Evolutionary conservation across 2,797 vertebrate genomes (phyloP), one percentile per base, ranked within the genome.

Genomic region (Buceros bicornis): DNA sequence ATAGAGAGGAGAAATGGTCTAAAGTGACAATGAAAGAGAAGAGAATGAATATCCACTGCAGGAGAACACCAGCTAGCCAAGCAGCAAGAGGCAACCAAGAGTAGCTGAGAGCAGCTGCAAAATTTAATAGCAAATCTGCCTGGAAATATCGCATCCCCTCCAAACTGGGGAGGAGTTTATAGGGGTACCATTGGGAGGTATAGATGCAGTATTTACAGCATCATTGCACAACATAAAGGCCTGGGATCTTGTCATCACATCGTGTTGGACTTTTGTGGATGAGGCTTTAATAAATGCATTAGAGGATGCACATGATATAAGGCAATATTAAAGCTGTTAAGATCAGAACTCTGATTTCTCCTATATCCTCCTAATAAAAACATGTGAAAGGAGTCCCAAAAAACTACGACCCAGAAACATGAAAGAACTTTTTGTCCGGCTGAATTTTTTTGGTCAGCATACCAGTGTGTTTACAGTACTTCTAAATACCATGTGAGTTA

Each of bases 401-500:
- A 94, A 80, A 90, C 70, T n/a, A 37, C 58, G 28, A 82, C 21
- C 26, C 31, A 77, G 47, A 92, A 82, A 83, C 79, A 13, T 94
- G 78, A 48, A 96, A 86, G 14, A 92, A 51, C 14, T 65, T 95
- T 78, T 74, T 76, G 37, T 77, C 33, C 76, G 57, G 20, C 28
- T 87, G 42, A 70, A n/a, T 35, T 35, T 87, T 90, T 95, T 91
- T 76, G 47, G 47, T 53, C 71, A 17, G 28, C 48, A 53, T 77
- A 76, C 53, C 53, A 45, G 13, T 54, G 26, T 87, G 40, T 83
- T 95, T 94, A 66, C 71, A 90, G 50, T 40, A 65, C 33, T 91
- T 94, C 86, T 78, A 93, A 97, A 90, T 89, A 92, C 92, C 50
- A 72, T 64, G 43, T 88, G 51, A 95, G 64, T 56, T 65, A 86